Base-by-base conservation (phyloP, 2,113 vertebrate species). In the Carassius carassius region DNA sequence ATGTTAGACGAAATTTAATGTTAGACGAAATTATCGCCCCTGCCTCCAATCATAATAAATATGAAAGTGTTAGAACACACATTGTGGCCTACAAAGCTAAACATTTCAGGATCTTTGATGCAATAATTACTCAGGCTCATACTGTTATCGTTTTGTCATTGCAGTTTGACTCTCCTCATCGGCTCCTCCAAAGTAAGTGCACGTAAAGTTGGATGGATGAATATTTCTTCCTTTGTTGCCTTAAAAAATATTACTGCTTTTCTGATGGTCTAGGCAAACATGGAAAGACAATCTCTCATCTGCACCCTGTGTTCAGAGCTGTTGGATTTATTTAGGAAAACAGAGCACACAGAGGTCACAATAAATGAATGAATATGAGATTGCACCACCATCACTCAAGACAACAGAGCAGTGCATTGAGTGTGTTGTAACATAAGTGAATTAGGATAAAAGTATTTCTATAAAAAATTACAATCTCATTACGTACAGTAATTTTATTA, bases 171-270 rank as follows among this genome's bases (percentile, higher is more conserved):
- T 75, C 72, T 49, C 13, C 17, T 76, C 23, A 54, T 16, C 5
- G 47, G 49, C 14, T 54, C 23, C 17, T 21, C 75, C 17, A 37
- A 37, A 56, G 14, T n/a, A 78, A 58, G 51, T 35, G 29, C 10
- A 21, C 0, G 16, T 51, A 51, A 14, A 14, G 13, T 60, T 78
- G 54, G 54, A 78, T n/a, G 54, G 54, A 41, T 78, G 19, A 23
- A 12, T 60, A 37, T n/a, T 37, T 78, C 11, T 78, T 29, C 17
- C 6, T 60, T 35, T 60, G 29, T 41, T 60, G 76, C 32, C 19
- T 60, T 78, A 23, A 60, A 60, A 58, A 60, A 60, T 78, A 78
- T 16, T 13, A 21, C 76, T 78, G 76, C 76, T 78, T 54, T 78
- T 78, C 35, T 41, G 54, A 60, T 78, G 29, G 12, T 16, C 32